Evolutionary conservation across 2,888 invertebrate genomes (phyloP).

Genomic region (Limenitis camilla): DNA sequence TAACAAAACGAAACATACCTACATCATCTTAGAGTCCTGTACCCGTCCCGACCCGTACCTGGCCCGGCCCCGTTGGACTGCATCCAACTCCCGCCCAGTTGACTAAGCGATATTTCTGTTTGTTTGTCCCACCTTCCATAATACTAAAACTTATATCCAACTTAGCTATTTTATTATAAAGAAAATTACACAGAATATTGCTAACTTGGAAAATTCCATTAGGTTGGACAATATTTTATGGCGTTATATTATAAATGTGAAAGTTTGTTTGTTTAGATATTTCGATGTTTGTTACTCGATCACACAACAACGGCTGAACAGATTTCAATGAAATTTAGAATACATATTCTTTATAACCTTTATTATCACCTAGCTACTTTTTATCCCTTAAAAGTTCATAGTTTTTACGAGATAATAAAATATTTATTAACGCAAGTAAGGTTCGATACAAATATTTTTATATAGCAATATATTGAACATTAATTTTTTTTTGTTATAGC

Average conservation of each 20-base stretch:
- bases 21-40: background rate
- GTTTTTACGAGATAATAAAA: too few species aligned
- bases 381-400: too few species aligned
- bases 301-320: too few species aligned
- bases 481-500: too few species aligned
- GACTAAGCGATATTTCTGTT: slow-evolving; percentile 17
- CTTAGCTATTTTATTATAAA: slow-evolving; percentile 9
- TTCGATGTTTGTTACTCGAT: too few species aligned
- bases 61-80: slow-evolving; percentile 27
- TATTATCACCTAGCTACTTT: too few species aligned
- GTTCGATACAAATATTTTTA: too few species aligned
- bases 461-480: too few species aligned
- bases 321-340: too few species aligned
- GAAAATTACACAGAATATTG: slow-evolving; percentile 4
- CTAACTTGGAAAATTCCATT: slow-evolving; percentile 1
- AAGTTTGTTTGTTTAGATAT: background rate
- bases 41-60: slow-evolving; percentile 5
- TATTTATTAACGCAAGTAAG: too few species aligned
- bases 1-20: background rate
- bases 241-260: background rate
- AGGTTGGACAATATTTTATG: background rate
- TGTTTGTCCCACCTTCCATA: slow-evolving; percentile 19
- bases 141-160: slow-evolving; percentile 16
- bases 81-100: slow-evolving; percentile 29
- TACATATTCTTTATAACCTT: too few species aligned